Base-by-base conservation (phyloP, 2,113 vertebrate species). In the Amphilophus citrinellus region DNA sequence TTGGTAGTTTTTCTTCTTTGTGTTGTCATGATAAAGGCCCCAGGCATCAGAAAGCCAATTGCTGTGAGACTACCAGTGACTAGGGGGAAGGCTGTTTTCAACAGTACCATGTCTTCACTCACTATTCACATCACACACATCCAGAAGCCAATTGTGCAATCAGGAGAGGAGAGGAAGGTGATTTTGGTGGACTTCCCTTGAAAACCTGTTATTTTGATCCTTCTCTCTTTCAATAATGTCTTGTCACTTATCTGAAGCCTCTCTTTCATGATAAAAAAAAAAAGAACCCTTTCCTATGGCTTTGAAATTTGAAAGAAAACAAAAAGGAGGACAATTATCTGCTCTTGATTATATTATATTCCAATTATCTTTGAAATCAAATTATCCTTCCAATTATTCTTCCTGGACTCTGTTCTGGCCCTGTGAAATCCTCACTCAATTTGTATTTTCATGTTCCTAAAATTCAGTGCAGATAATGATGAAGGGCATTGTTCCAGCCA, bases 301-400 rank as follows among this genome's bases (percentile, higher is more conserved):
- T 84, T 76, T 79, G 76, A 88, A 86, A 87, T 80, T 60, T 57
- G 7, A 82, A 83, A 61, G 44, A 14, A 80, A 78, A 78, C 13
- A 42, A 56, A 77, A 88, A 84, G 22, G 47, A 59, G 10, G 57
- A n/a, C 47, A 82, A 65, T 88, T 79, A 77, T 81, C 82, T 80
- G 13, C 27, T 77, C 62, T 24, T 10, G 27, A 89, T 86, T 63
- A 79, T 50, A 44, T 75, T 86, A 65, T 27, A 83, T 44, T 32
- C 62, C 30, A 88, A 82, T 91, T 84, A 86, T 90, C 47, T 86
- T 82, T 91, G 50, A 82, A 86, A 87, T 89, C 80, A 76, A 89
- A 90, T 84, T 15, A 88, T 82, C 79, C 53, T 24, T 65, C 53
- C 47, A 66, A 84, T 84, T 62, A 58, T 56, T 84, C 81, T 89